Conservation (phyloP, 2,113 vertebrate species). For the Cryptomyrus ogoouensis region DNA sequence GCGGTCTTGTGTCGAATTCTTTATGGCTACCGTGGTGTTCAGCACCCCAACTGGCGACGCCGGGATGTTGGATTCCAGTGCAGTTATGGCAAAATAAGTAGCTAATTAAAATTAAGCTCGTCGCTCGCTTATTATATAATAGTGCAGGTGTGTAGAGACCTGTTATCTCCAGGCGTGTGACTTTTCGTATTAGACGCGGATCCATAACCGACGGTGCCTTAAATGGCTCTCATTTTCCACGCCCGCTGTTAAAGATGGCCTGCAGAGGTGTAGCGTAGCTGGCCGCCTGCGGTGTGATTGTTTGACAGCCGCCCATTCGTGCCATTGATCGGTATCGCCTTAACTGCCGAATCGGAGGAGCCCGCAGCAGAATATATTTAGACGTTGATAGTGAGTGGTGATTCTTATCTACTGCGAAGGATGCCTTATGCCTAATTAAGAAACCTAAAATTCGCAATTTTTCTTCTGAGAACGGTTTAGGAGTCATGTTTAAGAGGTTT, state of each 20-base stretch:
- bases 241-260: background rate
- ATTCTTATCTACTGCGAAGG: background rate
- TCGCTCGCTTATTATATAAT: background rate
- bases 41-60: background rate
- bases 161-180: background rate
- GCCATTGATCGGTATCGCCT: background rate
- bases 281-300: background rate
- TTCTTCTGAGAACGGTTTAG: background rate
- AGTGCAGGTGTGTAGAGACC: background rate
- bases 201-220: background rate
- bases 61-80: background rate
- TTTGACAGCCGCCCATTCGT: background rate
- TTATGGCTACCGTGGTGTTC: background rate
- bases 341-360: background rate
- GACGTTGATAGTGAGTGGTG: background rate
- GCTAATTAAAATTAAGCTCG: background rate
- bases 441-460: background rate
- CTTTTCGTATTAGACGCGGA: background rate
- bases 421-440: background rate
- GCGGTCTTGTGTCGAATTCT: background rate
- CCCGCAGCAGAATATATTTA: background rate
- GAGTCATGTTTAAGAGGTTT: background rate
- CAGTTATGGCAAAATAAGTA: background rate
- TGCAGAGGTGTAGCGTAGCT: background rate
- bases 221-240: background rate